These are phyloP conservation scores for Phytoseiulus persimilis DNA, from an alignment of 2,888 invertebrate species.

Conservation along the genomic window DNA sequence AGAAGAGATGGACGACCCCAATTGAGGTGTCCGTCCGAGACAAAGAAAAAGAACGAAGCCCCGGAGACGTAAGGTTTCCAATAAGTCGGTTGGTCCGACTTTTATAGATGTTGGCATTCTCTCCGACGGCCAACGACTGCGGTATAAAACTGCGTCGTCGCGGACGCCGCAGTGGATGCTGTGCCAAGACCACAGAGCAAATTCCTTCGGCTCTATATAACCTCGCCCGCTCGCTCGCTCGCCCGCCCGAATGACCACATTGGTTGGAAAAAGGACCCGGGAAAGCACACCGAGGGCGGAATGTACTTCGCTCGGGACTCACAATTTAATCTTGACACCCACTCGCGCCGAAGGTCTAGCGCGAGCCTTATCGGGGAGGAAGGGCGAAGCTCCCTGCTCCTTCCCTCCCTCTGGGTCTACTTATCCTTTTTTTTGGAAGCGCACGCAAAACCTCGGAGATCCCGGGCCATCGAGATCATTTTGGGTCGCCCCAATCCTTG, in stretches of 20 bases:
- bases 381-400: background rate
- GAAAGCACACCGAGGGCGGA: background rate
- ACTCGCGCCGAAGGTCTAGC: background rate
- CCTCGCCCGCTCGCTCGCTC: background rate
- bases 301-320: background rate
- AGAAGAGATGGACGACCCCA: background rate
- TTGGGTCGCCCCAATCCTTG: too few relatives aligned
- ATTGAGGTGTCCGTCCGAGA: background rate
- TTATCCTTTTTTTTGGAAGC: too few relatives aligned
- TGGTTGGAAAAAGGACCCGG: background rate
- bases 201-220: conserved; percentile 5
- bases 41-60: background rate
- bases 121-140: conserved; percentile 5
- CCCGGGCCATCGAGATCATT: too few relatives aligned
- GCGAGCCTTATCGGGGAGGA: background rate
- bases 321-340: background rate
- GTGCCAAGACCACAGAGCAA: conserved; percentile 5
- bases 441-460: too few relatives aligned
- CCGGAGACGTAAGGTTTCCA: background rate
- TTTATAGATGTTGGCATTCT: conserved; percentile 5
- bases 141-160: conserved; percentile 5
- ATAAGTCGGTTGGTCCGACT: background rate
- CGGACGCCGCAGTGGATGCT: background rate
- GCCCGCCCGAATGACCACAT: background rate
- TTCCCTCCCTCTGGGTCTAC: too few relatives aligned